Conservation (phyloP, 2,888 invertebrate species). For the Andrena chrysosceles region DNA sequence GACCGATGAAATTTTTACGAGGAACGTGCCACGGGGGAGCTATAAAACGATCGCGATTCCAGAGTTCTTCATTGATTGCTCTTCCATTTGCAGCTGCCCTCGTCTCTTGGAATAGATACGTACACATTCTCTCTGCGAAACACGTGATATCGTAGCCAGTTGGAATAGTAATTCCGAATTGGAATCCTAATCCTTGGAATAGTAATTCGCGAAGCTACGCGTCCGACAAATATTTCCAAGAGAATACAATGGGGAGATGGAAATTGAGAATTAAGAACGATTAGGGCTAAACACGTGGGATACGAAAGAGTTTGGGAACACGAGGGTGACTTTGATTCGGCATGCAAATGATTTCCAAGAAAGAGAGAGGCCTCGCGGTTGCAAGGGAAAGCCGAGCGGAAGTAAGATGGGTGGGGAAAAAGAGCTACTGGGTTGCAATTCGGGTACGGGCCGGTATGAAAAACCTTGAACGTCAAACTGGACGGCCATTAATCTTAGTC, state of each 20-base stretch:
- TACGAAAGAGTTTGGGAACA: not conserved
- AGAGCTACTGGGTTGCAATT: slow-evolving; percentile 8
- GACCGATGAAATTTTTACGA: slow-evolving; percentile 3
- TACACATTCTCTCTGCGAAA: not conserved
- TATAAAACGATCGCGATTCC: slow-evolving; percentile 1
- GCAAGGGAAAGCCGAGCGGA: not conserved
- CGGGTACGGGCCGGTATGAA: slow-evolving; percentile 61
- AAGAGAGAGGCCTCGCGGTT: not conserved
- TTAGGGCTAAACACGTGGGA: not conserved
- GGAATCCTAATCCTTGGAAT: too few relatives aligned
- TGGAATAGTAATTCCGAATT: too few relatives aligned
- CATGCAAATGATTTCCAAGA: not conserved
- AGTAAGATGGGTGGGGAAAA: slow-evolving; percentile 1
- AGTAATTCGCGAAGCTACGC: too few relatives aligned
- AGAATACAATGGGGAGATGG: too few relatives aligned
- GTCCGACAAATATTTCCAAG: too few relatives aligned
- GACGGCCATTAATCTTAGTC: slow-evolving; percentile 76
- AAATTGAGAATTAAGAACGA: not conserved
- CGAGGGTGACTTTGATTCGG: slow-evolving; percentile 4
- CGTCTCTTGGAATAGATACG: not conserved
- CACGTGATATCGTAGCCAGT: too few relatives aligned
- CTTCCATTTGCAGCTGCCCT: not conserved
- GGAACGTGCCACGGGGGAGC: not conserved
- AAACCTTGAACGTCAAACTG: slow-evolving; percentile 71
- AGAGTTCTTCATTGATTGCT: slow-evolving; percentile 3